These are phyloP conservation scores for Yponomeuta plumbellus DNA, from an alignment of 2,888 invertebrate genomes.

Conservation along the genomic window DNA sequence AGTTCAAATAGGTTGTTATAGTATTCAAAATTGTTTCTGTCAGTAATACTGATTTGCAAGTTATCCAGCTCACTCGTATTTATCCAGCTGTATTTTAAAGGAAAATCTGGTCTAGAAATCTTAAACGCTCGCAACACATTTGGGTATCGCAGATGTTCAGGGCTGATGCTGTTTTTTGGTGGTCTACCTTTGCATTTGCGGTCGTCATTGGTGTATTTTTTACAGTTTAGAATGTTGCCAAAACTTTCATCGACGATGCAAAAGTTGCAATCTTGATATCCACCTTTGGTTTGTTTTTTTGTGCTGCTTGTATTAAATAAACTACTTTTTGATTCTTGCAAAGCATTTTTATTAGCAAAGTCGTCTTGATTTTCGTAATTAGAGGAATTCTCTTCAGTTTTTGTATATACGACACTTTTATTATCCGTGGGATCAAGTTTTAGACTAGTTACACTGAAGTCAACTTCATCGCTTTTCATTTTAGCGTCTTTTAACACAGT, in stretches of 20 bases:
- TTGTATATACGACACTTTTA: not conserved
- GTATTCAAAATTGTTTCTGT: not conserved
- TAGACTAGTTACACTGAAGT: not conserved
- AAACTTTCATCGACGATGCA: not conserved
- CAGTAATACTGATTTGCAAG: not conserved
- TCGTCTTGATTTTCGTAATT: not conserved
- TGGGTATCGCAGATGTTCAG: not conserved
- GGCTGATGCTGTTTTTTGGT: no score
- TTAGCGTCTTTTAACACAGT: not conserved
- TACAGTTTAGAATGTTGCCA: not conserved
- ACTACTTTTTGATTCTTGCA: not conserved
- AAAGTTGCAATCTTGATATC: not conserved
- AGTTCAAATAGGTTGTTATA: slow-evolving; percentile 8
- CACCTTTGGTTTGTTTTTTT: not conserved
- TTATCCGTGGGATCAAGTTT: not conserved
- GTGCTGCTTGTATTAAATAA: not conserved
- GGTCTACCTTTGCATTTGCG: no score
- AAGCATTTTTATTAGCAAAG: not conserved
- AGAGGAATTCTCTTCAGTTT: not conserved
- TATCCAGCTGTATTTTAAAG: not conserved
- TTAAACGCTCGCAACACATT: not conserved
- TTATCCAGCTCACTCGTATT: not conserved
- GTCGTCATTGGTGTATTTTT: not conserved
- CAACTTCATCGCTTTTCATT: not conserved
- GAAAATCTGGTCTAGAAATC: not conserved